Evolutionary conservation across 2,888 invertebrate species (phyloP).

Genomic region (Sphaeridia pumilis): DNA sequence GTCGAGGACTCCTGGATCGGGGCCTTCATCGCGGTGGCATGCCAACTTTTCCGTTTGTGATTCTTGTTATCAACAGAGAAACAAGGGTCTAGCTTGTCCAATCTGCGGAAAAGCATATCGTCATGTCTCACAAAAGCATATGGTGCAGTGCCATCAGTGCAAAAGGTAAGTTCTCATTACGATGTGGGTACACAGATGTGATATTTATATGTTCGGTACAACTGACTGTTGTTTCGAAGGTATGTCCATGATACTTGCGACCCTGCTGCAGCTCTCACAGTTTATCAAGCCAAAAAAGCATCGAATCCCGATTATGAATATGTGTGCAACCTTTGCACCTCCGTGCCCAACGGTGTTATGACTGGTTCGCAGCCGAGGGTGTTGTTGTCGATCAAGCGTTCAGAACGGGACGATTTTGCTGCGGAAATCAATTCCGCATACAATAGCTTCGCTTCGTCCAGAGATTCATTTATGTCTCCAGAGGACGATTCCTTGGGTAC

Average conservation of each 20-base stretch:
- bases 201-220: too few species aligned
- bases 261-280: slow-evolving; percentile 67
- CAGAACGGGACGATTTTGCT: slow-evolving; percentile 22
- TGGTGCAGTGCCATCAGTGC: slow-evolving; percentile 83
- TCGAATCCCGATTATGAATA: slow-evolving; percentile 75
- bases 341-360: slow-evolving; percentile 8
- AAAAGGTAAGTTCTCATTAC: slow-evolving; percentile 61
- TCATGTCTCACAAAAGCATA: slow-evolving; percentile 74
- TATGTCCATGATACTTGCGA: slow-evolving; percentile 91
- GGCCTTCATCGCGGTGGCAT: slow-evolving; percentile 93
- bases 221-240: too few species aligned
- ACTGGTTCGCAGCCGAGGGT: slow-evolving; percentile 20
- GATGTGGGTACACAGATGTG: too few species aligned
- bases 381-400: slow-evolving; percentile 20
- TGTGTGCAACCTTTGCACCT: slow-evolving; percentile 72
- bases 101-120: slow-evolving; percentile 88
- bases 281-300: slow-evolving; percentile 66
- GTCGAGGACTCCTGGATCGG: slow-evolving; percentile 86
- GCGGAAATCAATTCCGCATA: slow-evolving; percentile 24
- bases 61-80: slow-evolving; percentile 95
- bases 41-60: slow-evolving; percentile 96
- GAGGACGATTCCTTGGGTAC: slow-evolving; percentile 32
- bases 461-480: slow-evolving; percentile 30
- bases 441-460: slow-evolving; percentile 27
- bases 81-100: slow-evolving; percentile 91